Conservation (phyloP, 2,797 vertebrate species). For the Pseudochirops corinnae region DNA sequence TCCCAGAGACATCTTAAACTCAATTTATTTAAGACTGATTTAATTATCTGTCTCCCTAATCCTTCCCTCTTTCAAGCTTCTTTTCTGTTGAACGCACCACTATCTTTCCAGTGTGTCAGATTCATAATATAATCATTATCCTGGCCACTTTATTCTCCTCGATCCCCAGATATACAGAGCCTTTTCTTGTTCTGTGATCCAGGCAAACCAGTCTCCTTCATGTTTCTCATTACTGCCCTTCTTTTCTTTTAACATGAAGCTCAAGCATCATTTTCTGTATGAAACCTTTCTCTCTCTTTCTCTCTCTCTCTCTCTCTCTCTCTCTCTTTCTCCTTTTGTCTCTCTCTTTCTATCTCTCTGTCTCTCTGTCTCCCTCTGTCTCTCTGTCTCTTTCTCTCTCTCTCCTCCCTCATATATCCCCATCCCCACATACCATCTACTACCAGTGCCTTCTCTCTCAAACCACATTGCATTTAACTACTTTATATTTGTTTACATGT, state of each 20-base stretch:
- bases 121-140: neutral
- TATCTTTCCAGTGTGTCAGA: neutral
- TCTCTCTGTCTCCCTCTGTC: too few species aligned
- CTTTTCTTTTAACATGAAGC: neutral
- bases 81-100: neutral
- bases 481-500: neutral
- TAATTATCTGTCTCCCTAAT: neutral
- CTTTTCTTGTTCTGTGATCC: neutral
- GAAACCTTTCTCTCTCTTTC: neutral
- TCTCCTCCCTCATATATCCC: neutral
- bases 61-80: neutral
- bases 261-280: neutral
- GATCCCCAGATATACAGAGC: neutral
- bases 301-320: too few species aligned
- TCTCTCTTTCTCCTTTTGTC: too few species aligned
- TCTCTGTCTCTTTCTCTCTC: too few species aligned
- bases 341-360: too few species aligned
- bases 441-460: neutral
- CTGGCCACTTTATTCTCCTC: neutral
- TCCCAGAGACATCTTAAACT: neutral
- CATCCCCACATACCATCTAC: neutral
- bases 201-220: neutral
- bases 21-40: neutral
- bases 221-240: neutral
- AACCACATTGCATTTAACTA: neutral